phyloP scores from a whole-genome alignment of 2,888 invertebrate species.

The Polylopha cassiicola region DNA sequence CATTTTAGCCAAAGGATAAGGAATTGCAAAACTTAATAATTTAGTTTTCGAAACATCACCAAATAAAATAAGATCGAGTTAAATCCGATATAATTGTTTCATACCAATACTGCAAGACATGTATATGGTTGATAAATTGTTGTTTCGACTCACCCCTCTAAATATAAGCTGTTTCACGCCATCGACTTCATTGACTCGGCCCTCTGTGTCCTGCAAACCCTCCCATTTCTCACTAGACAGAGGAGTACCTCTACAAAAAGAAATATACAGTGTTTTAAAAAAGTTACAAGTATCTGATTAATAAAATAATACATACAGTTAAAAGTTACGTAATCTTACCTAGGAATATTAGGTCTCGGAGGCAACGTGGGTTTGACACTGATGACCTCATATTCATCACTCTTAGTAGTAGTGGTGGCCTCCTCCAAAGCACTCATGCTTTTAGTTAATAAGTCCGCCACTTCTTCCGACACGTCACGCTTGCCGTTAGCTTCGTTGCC shows the following conservation, averaged over 20 bases:
- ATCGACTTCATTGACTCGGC: conserved; percentile 86
- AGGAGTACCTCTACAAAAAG: conserved; percentile 78
- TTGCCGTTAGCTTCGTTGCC: conserved; percentile 77
- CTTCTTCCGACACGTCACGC: conserved; percentile 79
- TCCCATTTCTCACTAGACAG: conserved; percentile 89
- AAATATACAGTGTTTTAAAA: not conserved
- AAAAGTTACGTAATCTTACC: conserved; percentile 36
- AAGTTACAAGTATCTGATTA: not conserved
- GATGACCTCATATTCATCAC: conserved; percentile 85
- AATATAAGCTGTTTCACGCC: conserved; percentile 91
- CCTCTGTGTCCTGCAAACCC: conserved; percentile 86
- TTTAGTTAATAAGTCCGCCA: conserved; percentile 78
- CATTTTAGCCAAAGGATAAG: too few species aligned
- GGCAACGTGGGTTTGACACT: conserved; percentile 82
- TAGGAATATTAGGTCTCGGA: conserved; percentile 80
- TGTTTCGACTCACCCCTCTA: conserved; percentile 88
- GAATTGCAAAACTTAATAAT: too few species aligned
- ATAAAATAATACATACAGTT: not conserved
- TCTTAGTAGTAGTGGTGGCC: conserved; percentile 62
- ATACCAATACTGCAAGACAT: too few species aligned
- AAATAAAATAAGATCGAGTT: too few species aligned
- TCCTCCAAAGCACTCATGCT: conserved; percentile 72
- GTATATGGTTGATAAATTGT: too few species aligned
- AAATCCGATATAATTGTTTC: too few species aligned
- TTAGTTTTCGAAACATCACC: too few species aligned